These are phyloP conservation scores for Lophotriccus pileatus DNA, from an alignment of 2,797 vertebrate genomes.

Conservation along the genomic window DNA sequence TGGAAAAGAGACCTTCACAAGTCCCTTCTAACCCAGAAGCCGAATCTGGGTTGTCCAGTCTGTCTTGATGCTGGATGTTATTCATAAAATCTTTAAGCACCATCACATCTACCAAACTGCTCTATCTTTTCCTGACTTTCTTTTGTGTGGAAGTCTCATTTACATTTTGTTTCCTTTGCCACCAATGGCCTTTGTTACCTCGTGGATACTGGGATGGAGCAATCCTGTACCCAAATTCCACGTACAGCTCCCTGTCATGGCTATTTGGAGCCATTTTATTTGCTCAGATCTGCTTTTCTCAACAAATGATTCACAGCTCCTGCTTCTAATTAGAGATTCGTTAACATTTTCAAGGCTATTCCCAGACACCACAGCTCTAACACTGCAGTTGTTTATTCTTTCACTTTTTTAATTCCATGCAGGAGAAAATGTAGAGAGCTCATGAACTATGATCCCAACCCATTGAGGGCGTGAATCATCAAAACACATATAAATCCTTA, in stretches of 20 bases:
- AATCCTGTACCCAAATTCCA: background rate
- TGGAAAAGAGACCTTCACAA: background rate
- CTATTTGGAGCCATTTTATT: constrained; percentile 35
- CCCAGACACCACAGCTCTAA: background rate
- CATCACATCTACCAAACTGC: background rate
- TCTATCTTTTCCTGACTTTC: background rate
- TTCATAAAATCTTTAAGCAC: background rate
- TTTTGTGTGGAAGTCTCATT: background rate
- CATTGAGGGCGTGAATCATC: background rate
- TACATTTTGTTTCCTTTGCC: background rate
- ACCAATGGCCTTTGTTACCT: background rate
- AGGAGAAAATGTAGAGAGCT: background rate
- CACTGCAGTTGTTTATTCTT: background rate
- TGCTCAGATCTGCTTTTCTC: constrained; percentile 17
- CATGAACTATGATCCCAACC: background rate
- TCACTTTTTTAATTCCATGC: background rate
- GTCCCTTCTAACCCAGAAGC: background rate
- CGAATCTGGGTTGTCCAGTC: background rate
- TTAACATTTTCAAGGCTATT: constrained; percentile 31
- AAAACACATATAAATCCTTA: background rate
- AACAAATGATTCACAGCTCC: constrained; percentile 31
- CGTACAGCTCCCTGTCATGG: background rate
- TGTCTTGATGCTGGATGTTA: background rate
- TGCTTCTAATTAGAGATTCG: constrained; percentile 14
- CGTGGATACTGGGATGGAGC: background rate